Evolutionary conservation across 2,888 invertebrate species (phyloP), one percentile per base, ranked within the genome.

Genomic region (Philopedon plagiatum): DNA sequence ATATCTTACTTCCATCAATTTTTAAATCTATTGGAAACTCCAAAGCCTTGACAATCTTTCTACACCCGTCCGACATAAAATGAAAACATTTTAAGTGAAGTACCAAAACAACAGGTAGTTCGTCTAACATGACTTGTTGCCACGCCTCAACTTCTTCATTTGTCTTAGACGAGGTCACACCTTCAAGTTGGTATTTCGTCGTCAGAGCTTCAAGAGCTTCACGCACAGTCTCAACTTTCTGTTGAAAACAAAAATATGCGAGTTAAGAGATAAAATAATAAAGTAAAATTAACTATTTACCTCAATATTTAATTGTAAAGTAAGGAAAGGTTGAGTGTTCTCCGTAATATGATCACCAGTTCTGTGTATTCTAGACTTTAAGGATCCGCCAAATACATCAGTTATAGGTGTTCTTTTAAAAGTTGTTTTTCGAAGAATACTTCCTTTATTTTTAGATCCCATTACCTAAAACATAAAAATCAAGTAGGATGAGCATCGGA

Each of bases 41-140:
- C 13, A 98, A 91, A 74, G 92, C 93, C 87, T 98, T 98, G 75
- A 95, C 88, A 67, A 98, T 94, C 86, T 98, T 98, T 63, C 95
- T 94, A 84, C 95, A 94, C 15, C 95, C 96, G 76, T 96, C 94
- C 46, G 85, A 78, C 81, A 94, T 92, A 78, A 95, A 93, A 83
- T 97, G 95, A 87, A 98, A 98, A 87, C 96, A 95, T 86, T 98
- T 98, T 70, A 98, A 89, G 85, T 98, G 98, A 77, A 98, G 87
- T 78, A 98, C 91, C 51, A 98, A 88, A 1, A 97, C 94, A 4
- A 94, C 91, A 0, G 98, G 98, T 74, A 98, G 86, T 83, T 95
- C 94, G 81, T 98, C 98, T 19, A 98, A 85, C 9, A 94, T 93
- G 66, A 95, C 90, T 85, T 96, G 95, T 82, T 96, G 94, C 91